Conservation (phyloP, 1,140 invertebrate species). For the Olivierus martensii region DNA sequence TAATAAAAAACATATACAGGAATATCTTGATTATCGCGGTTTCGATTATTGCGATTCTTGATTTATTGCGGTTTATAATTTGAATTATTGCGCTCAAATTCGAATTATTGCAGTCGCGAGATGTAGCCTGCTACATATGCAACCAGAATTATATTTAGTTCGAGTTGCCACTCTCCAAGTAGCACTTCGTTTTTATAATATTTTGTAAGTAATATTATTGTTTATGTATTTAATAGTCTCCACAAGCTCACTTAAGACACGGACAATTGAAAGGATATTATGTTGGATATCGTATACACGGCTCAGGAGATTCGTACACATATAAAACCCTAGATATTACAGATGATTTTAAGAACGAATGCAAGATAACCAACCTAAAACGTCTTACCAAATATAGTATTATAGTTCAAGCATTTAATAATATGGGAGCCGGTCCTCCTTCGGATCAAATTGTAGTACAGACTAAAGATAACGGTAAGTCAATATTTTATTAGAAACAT, state of each 20-base stretch:
- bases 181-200: too few relatives aligned
- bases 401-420: conserved; percentile 32
- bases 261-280: conserved; percentile 56
- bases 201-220: too few relatives aligned
- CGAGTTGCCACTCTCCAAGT: too few relatives aligned
- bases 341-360: conserved; percentile 12
- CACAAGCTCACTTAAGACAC: conserved; percentile 62
- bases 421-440: conserved; percentile 46
- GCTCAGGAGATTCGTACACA: conserved; percentile 44
- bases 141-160: too few relatives aligned
- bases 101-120: too few relatives aligned
- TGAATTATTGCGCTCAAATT: too few relatives aligned
- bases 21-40: too few relatives aligned
- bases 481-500: neutral
- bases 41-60: too few relatives aligned
- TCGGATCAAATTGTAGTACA: conserved; percentile 55
- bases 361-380: conserved; percentile 18
- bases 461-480: conserved; percentile 46
- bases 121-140: too few relatives aligned
- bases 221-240: conserved; percentile 37
- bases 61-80: too few relatives aligned
- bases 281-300: conserved; percentile 38
- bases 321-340: conserved; percentile 80
- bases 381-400: conserved; percentile 19
- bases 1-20: too few relatives aligned